phyloP scores from a whole-genome alignment of 2,888 invertebrate species.

The Plagodis pulveraria region DNA sequence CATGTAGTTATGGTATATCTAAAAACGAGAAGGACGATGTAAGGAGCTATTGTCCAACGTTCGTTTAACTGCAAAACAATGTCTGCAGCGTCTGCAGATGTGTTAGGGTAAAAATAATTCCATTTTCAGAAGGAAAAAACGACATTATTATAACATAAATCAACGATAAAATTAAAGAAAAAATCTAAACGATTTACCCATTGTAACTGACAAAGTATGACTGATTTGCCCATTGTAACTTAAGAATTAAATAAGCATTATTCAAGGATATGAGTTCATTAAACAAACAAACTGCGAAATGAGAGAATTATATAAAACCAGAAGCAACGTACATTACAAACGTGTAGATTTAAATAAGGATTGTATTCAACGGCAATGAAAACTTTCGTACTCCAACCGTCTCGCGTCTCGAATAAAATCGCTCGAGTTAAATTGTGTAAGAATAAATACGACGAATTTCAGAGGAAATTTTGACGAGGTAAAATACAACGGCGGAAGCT shows the following conservation, averaged over 20 bases:
- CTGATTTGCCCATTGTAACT: too few species aligned
- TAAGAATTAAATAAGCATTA: background rate
- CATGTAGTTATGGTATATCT: too few species aligned
- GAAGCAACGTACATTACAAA: background rate
- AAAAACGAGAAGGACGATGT: too few species aligned
- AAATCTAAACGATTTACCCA: too few species aligned
- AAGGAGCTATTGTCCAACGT: too few species aligned
- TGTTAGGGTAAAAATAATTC: too few species aligned
- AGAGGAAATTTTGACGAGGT: conserved; percentile 9
- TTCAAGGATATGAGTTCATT: conserved; percentile 4
- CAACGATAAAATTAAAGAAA: too few species aligned
- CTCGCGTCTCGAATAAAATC: background rate
- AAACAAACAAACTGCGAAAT: background rate
- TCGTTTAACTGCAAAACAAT: too few species aligned
- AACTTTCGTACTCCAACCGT: background rate
- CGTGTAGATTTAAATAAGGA: conserved; percentile 7
- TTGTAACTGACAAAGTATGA: too few species aligned
- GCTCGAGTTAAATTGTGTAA: conserved; percentile 4
- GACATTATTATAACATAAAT: too few species aligned
- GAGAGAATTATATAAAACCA: conserved; percentile 1
- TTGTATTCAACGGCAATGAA: background rate
- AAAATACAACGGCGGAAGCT: conserved; percentile 1
- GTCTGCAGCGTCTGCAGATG: too few species aligned
- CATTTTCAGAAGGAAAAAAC: too few species aligned
- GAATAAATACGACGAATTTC: conserved; percentile 13